These are phyloP conservation scores for Melieria crassipennis DNA, from an alignment of 2,888 invertebrate genomes.

Conservation along the genomic window DNA sequence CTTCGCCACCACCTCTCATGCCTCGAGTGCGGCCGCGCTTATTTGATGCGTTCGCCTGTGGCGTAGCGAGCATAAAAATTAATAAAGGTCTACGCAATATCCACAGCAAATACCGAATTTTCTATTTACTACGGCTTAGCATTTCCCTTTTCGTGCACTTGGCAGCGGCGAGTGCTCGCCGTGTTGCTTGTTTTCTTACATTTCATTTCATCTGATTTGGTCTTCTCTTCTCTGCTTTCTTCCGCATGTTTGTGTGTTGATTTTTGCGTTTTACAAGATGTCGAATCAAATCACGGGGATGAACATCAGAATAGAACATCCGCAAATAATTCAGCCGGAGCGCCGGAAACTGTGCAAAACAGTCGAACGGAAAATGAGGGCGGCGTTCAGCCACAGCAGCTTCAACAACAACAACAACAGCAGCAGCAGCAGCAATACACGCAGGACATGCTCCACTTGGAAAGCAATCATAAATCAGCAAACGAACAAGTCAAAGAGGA, in stretches of 20 bases:
- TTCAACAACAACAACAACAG: slow-evolving; percentile 13
- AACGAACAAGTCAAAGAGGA: slow-evolving; percentile 50
- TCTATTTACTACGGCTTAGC: neutral
- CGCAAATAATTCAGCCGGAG: slow-evolving; percentile 44
- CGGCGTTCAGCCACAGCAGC: neutral
- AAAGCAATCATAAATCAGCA: slow-evolving; percentile 3
- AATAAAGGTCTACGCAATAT: too few relatives aligned
- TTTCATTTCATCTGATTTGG: neutral
- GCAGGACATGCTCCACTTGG: slow-evolving; percentile 4
- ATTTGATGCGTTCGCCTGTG: too few relatives aligned
- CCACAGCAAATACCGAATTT: too few relatives aligned
- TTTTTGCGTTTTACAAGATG: slow-evolving; percentile 53
- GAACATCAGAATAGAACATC: slow-evolving; percentile 44
- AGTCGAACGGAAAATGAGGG: slow-evolving; percentile 35
- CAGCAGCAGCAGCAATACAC: slow-evolving; percentile 1
- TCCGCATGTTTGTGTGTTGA: slow-evolving; percentile 44
- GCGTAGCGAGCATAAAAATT: too few relatives aligned
- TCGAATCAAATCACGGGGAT: slow-evolving; percentile 56
- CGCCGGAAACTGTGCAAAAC: slow-evolving; percentile 43
- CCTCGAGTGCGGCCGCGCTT: too few relatives aligned
- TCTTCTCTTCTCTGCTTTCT: slow-evolving; percentile 27
- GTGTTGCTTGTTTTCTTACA: too few relatives aligned
- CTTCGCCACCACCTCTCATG: too few relatives aligned
- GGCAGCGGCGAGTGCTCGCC: neutral
- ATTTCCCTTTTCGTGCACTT: slow-evolving; percentile 18